Evolutionary conservation across 2,797 vertebrate species (phyloP).

Genomic region (Valencia hispanica): DNA sequence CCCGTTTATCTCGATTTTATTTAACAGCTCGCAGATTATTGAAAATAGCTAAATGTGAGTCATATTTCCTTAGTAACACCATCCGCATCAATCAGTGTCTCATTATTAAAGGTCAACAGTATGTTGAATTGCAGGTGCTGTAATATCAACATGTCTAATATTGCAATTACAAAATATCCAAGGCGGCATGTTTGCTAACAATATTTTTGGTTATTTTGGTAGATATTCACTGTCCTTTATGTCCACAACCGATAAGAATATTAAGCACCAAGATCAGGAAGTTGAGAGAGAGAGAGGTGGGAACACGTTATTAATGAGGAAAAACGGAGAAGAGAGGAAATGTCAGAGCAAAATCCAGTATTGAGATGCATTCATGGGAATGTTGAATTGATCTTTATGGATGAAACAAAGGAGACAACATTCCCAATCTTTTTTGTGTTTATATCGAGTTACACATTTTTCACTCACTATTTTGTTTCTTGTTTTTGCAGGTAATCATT

Average conservation of each 20-base stretch:
- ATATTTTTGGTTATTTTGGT: not conserved
- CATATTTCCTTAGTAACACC: not conserved
- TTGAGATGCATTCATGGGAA: not conserved
- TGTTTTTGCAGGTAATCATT: not conserved
- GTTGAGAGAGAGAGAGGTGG: not conserved
- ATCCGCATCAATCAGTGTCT: not conserved
- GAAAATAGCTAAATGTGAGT: not conserved
- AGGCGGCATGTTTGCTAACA: not conserved
- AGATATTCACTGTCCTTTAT: not conserved
- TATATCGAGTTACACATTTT: not conserved
- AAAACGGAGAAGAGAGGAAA: not conserved
- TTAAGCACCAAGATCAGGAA: not conserved
- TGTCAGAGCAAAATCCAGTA: not conserved
- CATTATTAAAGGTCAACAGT: not conserved
- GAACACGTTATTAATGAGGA: not conserved
- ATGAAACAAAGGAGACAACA: not conserved
- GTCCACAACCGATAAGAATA: not conserved
- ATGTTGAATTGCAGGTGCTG: not conserved
- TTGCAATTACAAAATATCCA: not conserved
- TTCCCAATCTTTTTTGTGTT: not conserved
- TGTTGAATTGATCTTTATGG: not conserved
- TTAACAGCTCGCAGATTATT: not conserved
- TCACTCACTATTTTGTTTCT: not conserved
- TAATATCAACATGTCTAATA: not conserved
- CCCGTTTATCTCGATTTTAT: not conserved